Evolutionary conservation across 2,797 vertebrate genomes (phyloP).

Genomic region (Euphonia xanthogaster): DNA sequence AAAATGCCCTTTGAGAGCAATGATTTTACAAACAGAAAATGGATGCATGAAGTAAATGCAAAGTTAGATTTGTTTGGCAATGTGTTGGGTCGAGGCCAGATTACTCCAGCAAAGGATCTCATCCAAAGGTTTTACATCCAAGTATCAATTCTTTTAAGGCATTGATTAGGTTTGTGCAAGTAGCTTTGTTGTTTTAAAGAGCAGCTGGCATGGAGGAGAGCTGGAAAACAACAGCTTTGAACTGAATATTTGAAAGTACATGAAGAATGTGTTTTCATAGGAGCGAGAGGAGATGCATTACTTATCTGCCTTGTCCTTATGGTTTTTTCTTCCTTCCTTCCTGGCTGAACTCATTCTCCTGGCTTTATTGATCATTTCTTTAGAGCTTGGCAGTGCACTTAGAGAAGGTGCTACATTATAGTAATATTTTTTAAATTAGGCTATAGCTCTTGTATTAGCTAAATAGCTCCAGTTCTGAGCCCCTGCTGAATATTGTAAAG

Average conservation of each 20-base stretch:
- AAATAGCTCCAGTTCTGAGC: not conserved
- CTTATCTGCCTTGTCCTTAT: not conserved
- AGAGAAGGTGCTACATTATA: not conserved
- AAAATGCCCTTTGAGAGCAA: not conserved
- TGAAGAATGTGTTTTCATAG: not conserved
- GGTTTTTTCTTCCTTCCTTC: not conserved
- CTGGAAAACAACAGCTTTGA: constrained; percentile 38
- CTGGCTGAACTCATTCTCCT: not conserved
- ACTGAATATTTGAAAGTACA: not conserved
- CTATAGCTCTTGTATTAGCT: not conserved
- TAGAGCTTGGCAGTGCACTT: not conserved
- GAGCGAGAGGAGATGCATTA: not conserved
- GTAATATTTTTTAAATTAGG: not conserved
- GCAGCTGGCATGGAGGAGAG: not conserved
- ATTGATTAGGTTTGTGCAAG: not conserved
- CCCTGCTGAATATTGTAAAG: not conserved
- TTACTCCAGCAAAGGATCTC: not conserved
- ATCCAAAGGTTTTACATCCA: not conserved
- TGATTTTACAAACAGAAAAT: not conserved
- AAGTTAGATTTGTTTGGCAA: not conserved
- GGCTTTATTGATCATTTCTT: not conserved
- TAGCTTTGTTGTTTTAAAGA: not conserved
- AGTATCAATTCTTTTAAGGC: not conserved
- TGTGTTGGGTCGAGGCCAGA: not conserved
- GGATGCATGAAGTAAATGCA: not conserved